Evolutionary conservation across 2,113 vertebrate species (phyloP).

Genomic region (Grallaria varia): DNA sequence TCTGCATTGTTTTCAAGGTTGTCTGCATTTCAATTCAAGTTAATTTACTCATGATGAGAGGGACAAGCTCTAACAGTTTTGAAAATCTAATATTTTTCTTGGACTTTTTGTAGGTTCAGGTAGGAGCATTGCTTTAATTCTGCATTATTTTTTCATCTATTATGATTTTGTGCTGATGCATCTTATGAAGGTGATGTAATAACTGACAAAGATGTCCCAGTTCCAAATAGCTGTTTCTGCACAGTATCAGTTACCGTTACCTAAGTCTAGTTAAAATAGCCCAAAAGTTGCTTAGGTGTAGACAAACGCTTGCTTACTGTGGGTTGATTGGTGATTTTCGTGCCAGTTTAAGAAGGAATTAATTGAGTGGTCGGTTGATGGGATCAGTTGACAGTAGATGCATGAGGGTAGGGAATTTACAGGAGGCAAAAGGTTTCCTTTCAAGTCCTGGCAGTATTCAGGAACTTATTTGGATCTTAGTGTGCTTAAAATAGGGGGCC

Average conservation of each 20-base stretch:
- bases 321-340: background rate
- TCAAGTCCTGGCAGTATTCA: background rate
- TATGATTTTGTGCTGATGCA: background rate
- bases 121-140: background rate
- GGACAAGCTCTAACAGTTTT: background rate
- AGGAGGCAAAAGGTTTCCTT: background rate
- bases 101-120: background rate
- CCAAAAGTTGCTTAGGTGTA: background rate
- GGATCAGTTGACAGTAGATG: background rate
- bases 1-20: constrained; percentile 10
- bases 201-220: background rate
- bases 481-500: rapidly evolving
- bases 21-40: background rate
- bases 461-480: background rate
- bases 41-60: background rate
- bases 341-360: background rate
- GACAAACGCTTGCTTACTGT: background rate
- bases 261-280: background rate
- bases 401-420: background rate
- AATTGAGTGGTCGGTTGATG: background rate
- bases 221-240: background rate
- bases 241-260: background rate
- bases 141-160: background rate
- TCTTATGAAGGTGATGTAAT: background rate
- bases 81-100: background rate